Conservation (phyloP, 2,888 invertebrate species). For the Crocallis elinguaria region DNA sequence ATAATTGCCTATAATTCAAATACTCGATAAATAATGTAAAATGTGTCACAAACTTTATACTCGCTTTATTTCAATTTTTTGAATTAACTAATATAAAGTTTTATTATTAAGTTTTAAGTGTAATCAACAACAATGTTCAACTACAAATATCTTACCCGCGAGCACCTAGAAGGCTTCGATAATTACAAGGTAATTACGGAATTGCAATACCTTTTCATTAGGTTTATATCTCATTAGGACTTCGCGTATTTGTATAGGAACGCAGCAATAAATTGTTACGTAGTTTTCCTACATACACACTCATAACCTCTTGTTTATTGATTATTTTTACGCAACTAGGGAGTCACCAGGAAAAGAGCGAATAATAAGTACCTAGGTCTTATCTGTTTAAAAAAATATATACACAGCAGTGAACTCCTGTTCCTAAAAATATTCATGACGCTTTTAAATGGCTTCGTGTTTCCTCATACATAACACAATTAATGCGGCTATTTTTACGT, state of each 20-base stretch:
- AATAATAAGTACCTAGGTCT: neutral
- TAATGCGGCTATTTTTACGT: constrained; percentile 1
- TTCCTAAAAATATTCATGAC: constrained; percentile 10
- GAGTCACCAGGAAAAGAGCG: no score
- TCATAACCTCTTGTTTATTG: constrained; percentile 59
- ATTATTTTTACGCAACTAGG: constrained; percentile 36
- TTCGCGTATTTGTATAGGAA: neutral
- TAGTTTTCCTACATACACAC: no score
- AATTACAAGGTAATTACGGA: constrained; percentile 91
- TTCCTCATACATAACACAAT: constrained; percentile 6
- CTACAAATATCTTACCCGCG: constrained; percentile 91
- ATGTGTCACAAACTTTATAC: constrained; percentile 8
- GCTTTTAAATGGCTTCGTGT: constrained; percentile 3
- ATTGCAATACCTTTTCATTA: constrained; percentile 10
- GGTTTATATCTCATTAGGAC: no score
- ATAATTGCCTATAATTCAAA: neutral
- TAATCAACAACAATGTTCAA: constrained; percentile 79
- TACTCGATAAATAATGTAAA: constrained; percentile 4
- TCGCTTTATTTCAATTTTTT: constrained; percentile 2
- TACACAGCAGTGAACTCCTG: constrained; percentile 9
- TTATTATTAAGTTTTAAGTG: constrained; percentile 6
- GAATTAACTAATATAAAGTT: neutral
- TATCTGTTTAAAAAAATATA: neutral
- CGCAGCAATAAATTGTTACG: neutral
- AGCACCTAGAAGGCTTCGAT: constrained; percentile 96